Conservation (phyloP, 2,113 vertebrate species). For the Rafetus swinhoei region DNA sequence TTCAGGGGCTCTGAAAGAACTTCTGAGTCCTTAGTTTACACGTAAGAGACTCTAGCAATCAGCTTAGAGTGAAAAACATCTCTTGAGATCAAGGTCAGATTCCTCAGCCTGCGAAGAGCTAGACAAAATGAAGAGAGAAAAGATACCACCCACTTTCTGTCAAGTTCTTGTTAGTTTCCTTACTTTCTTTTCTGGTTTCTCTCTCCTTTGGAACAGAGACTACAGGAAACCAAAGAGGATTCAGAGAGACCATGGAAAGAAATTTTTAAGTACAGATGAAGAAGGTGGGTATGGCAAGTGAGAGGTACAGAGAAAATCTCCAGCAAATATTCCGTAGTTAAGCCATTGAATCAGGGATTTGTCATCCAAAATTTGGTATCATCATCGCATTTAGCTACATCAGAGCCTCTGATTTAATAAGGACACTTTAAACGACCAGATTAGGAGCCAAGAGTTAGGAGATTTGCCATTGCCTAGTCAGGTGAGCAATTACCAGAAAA, state of each 20-base stretch:
- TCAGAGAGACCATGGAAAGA: slow-evolving; percentile 14
- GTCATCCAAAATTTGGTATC: not conserved
- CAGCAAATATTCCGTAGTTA: not conserved
- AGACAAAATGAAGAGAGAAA: not conserved
- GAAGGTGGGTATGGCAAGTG: not conserved
- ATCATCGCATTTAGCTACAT: not conserved
- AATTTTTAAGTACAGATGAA: not conserved
- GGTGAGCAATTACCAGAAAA: not conserved
- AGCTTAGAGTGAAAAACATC: not conserved
- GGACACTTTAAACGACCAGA: not conserved
- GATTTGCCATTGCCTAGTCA: not conserved
- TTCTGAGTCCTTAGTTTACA: not conserved
- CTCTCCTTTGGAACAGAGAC: not conserved
- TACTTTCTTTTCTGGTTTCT: not conserved
- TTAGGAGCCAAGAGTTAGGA: slow-evolving; percentile 13
- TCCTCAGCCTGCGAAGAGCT: not conserved
- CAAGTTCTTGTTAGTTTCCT: not conserved
- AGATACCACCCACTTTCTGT: not conserved
- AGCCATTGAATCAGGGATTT: not conserved
- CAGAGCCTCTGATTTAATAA: not conserved
- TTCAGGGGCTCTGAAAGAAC: not conserved
- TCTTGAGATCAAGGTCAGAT: not conserved
- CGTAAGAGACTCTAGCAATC: not conserved
- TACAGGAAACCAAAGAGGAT: not conserved
- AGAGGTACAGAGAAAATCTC: not conserved